Percentiles rank a stretch among this genome's conserved stretches.
Evolutionary conservation across 2,113 vertebrate species (phyloP).

Genomic region (Chinchilla lanigera): DNA sequence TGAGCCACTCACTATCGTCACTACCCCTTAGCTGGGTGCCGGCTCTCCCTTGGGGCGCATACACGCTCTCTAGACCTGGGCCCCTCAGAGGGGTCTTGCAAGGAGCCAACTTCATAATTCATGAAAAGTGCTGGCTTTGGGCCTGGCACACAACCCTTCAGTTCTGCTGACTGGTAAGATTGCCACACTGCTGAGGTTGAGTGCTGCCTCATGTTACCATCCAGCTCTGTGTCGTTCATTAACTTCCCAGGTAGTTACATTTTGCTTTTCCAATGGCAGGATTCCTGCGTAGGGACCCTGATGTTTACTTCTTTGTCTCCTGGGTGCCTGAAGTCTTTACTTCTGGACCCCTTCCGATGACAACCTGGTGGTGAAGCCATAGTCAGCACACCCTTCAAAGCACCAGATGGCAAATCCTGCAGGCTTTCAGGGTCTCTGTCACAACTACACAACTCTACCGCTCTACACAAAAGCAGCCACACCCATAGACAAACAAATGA

Average conservation of each 20-base stretch:
- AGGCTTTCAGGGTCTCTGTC: neutral
- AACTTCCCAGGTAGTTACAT: neutral
- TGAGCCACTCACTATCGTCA: fast-evolving
- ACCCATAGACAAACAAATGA: neutral
- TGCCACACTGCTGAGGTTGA: fast-evolving
- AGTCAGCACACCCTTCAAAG: neutral
- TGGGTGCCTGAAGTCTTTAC: neutral
- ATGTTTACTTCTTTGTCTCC: neutral
- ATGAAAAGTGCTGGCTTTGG: neutral
- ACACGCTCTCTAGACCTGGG: neutral
- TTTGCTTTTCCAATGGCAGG: neutral
- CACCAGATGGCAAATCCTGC: neutral
- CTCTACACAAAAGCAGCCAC: neutral
- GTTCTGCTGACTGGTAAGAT: fast-evolving
- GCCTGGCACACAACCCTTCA: neutral
- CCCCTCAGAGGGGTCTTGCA: neutral
- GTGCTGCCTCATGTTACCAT: neutral
- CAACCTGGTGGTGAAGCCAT: too few relatives aligned
- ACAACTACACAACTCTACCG: neutral
- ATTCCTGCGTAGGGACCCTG: too few relatives aligned
- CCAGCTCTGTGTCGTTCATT: neutral
- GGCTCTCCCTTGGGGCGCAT: neutral
- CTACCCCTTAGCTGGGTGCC: neutral
- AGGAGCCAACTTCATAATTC: neutral
- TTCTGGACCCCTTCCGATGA: too few relatives aligned